These are phyloP conservation scores for Ursus arctos DNA, from an alignment of 2,113 vertebrate species.

Conservation along the genomic window DNA sequence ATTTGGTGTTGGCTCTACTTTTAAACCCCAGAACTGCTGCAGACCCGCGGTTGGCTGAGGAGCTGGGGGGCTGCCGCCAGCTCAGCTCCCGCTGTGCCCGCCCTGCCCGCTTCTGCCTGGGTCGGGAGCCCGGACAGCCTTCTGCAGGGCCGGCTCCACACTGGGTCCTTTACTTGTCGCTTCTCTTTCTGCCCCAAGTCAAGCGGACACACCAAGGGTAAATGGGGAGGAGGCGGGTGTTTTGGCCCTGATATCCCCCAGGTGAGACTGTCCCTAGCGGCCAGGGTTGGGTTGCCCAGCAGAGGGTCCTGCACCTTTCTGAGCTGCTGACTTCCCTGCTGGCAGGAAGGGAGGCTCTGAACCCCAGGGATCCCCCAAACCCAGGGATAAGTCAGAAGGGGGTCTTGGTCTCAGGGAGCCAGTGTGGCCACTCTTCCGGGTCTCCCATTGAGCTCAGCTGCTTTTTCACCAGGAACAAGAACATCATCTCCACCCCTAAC, in stretches of 20 bases:
- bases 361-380: not conserved
- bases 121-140: no score
- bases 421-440: not conserved
- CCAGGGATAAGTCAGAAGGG: constrained; percentile 27
- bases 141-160: no score
- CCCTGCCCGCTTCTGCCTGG: no score
- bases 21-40: no score
- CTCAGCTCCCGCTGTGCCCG: no score
- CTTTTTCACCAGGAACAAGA: constrained; percentile 8
- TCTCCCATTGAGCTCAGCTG: not conserved
- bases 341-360: not conserved
- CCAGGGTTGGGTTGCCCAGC: not conserved
- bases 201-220: not conserved
- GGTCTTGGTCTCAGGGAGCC: not conserved
- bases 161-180: not conserved
- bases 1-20: no score
- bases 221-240: not conserved
- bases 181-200: constrained; percentile 14
- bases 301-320: not conserved
- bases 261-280: not conserved
- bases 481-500: not conserved
- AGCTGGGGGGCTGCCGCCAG: no score
- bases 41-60: no score
- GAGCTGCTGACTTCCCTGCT: not conserved
- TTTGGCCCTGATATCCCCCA: not conserved